Evolutionary conservation across 2,113 vertebrate species (phyloP).

Genomic region (Anarrhichthys ocellatus): DNA sequence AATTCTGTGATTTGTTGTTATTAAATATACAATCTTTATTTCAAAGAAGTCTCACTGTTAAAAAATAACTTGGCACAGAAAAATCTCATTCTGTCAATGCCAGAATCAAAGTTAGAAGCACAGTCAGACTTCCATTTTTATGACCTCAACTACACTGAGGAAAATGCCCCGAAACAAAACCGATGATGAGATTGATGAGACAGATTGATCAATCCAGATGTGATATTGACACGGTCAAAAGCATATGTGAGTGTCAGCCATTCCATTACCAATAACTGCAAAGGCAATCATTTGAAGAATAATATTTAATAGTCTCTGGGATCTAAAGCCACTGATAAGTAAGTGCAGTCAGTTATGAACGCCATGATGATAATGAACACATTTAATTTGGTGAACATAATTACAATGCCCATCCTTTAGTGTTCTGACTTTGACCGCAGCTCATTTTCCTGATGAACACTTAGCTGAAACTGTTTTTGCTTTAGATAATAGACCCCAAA

Average conservation of each 20-base stretch:
- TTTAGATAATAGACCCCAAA: constrained; percentile 4
- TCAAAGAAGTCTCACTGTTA: neutral
- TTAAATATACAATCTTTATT: neutral
- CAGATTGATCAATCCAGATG: constrained; percentile 48
- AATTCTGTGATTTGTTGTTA: neutral
- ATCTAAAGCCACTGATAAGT: constrained; percentile 5
- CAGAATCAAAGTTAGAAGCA: neutral
- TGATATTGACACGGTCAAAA: constrained; percentile 34
- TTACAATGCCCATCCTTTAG: constrained; percentile 12
- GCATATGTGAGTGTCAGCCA: constrained; percentile 27
- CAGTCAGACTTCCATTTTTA: neutral
- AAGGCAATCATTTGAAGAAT: constrained; percentile 37
- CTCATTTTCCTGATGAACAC: constrained; percentile 34
- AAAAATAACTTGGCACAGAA: neutral
- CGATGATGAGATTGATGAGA: constrained; percentile 36
- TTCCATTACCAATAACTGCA: constrained; percentile 59
- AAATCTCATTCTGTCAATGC: neutral
- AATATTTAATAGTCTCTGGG: constrained; percentile 1
- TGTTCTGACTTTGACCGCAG: constrained; percentile 16
- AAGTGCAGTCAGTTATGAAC: constrained; percentile 18
- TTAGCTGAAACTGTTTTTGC: constrained; percentile 38
- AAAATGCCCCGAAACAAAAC: constrained; percentile 18
- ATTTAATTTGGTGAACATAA: constrained; percentile 38
- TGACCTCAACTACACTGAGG: constrained; percentile 7
- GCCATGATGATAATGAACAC: constrained; percentile 33